Evolutionary conservation across 2,888 invertebrate genomes (phyloP).

Genomic region (Clistopyga incitator): DNA sequence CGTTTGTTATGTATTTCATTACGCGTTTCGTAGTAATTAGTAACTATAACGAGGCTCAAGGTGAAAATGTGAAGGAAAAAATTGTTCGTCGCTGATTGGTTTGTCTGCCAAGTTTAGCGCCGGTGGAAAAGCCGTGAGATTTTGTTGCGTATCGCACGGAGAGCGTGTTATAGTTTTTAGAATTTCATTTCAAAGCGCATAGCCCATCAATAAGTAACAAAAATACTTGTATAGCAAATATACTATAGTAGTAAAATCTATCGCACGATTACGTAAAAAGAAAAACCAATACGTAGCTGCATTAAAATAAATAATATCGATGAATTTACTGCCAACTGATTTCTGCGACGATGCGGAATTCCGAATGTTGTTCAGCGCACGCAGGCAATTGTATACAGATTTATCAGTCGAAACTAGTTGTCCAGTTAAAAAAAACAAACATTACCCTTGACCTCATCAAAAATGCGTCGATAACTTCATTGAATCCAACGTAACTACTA

Average conservation of each 20-base stretch:
- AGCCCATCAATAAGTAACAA: conserved; percentile 4
- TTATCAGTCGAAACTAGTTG: conserved; percentile 1
- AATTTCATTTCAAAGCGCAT: conserved; percentile 45
- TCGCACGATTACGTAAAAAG: conserved; percentile 25
- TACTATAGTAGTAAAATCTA: conserved; percentile 40
- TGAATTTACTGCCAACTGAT: conserved; percentile 58
- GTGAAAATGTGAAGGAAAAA: conserved; percentile 16
- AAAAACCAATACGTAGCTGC: conserved; percentile 13
- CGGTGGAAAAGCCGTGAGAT: not conserved
- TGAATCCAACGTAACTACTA: conserved; percentile 9
- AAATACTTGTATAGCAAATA: conserved; percentile 32
- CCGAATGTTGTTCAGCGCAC: conserved; percentile 5
- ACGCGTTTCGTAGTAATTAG: conserved; percentile 12
- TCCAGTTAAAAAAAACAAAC: not conserved
- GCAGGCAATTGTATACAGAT: conserved; percentile 16
- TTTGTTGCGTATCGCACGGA: conserved; percentile 22
- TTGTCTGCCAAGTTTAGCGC: not conserved
- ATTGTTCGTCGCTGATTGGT: not conserved
- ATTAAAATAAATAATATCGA: conserved; percentile 38
- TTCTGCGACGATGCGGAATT: not conserved
- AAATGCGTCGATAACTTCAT: conserved; percentile 24
- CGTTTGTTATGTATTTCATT: conserved; percentile 19
- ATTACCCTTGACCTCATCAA: not conserved
- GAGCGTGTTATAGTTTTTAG: conserved; percentile 58
- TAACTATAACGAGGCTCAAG: conserved; percentile 2